phyloP scores from a whole-genome alignment of 1,140 invertebrate species.

The Oppia nitens region DNA sequence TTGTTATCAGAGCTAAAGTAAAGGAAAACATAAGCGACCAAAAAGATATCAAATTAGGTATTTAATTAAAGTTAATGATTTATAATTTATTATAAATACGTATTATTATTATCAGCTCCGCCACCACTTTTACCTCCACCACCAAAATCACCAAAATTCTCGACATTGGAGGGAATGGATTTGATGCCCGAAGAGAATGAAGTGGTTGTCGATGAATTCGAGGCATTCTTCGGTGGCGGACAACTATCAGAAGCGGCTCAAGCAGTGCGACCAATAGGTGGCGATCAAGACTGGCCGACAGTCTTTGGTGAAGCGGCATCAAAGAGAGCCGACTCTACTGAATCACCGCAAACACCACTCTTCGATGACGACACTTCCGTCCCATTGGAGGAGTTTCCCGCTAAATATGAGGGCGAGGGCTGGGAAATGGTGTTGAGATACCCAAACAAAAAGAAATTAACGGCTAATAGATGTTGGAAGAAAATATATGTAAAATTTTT shows the following conservation, averaged over 20 bases:
- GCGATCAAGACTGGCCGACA: constrained; percentile 17
- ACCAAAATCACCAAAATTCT: constrained; percentile 14
- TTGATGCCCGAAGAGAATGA: neutral
- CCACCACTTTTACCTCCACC: constrained; percentile 23
- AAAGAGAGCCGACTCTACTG: constrained; percentile 19
- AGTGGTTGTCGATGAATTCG: constrained; percentile 3
- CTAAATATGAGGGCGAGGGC: constrained; percentile 57
- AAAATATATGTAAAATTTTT: constrained; percentile 69
- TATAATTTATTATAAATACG: too few species aligned
- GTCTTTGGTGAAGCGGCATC: constrained; percentile 13
- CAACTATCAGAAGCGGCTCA: neutral
- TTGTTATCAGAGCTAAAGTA: constrained; percentile 23
- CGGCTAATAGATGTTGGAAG: constrained; percentile 87
- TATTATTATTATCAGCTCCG: too few species aligned
- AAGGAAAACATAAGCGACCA: constrained; percentile 14
- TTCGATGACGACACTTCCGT: constrained; percentile 87
- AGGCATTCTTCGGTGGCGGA: neutral
- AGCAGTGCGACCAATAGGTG: neutral
- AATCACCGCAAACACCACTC: constrained; percentile 40
- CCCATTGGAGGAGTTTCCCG: constrained; percentile 76
- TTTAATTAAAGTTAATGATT: too few species aligned
- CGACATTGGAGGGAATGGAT: neutral
- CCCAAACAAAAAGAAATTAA: constrained; percentile 96
- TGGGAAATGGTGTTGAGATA: constrained; percentile 94
- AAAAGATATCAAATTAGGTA: too few species aligned